Percentiles rank a stretch among this genome's conserved stretches.
These are phyloP conservation scores for Rhabdomys dilectus DNA, from an alignment of 2,113 vertebrate genomes.

Conservation along the genomic window DNA sequence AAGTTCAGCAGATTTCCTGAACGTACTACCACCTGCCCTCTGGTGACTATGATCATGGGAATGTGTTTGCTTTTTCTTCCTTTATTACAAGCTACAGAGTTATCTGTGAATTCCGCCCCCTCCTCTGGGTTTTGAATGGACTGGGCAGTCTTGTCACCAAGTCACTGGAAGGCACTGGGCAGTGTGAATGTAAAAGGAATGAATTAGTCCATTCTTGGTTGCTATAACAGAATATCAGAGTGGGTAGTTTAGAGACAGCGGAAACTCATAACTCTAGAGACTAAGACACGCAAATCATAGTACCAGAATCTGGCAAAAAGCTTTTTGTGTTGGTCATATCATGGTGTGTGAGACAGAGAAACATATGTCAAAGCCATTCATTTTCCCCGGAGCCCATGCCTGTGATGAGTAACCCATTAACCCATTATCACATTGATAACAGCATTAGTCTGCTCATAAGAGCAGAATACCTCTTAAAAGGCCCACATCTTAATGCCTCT, in stretches of 20 bases:
- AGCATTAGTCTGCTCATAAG: not conserved
- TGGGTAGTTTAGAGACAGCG: not conserved
- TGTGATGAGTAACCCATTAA: not conserved
- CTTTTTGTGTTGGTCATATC: not conserved
- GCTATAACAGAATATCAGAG: not conserved
- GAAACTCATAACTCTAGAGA: not conserved
- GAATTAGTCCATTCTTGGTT: not conserved
- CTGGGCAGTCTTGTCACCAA: not conserved
- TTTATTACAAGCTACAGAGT: not conserved
- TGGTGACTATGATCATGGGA: not conserved
- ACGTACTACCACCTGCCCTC: not conserved
- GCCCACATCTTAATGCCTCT: not conserved
- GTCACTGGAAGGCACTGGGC: not conserved
- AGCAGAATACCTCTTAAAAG: not conserved
- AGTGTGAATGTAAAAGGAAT: not conserved
- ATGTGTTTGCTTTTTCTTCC: not conserved
- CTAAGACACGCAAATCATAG: not conserved
- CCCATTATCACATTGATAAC: not conserved
- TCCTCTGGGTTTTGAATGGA: accelerated
- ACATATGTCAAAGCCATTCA: not conserved
- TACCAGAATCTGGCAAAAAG: not conserved
- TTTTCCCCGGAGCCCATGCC: not conserved
- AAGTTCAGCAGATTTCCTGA: not conserved
- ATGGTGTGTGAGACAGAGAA: not conserved
- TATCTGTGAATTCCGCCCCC: too few species aligned